Base-by-base conservation (phyloP, 2,113 vertebrate genomes). In the Emydocephalus ijimae region DNA sequence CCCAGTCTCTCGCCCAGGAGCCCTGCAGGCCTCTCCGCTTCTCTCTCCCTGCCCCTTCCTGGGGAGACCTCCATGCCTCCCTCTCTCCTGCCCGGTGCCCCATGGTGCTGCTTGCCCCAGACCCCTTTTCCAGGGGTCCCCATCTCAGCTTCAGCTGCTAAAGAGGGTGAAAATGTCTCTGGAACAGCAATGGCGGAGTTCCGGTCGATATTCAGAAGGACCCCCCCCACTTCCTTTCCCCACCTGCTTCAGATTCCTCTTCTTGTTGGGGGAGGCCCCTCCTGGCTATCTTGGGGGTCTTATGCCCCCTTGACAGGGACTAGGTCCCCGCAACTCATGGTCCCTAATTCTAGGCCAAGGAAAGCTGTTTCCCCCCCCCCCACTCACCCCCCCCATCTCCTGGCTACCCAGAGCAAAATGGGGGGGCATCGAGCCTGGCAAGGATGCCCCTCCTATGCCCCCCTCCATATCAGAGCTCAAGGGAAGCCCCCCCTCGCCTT, bases 381-480 rank as follows among this genome's bases (percentile, higher is more conserved):
- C 5, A 2, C 15, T 20, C n/a, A 2, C 15, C n/a, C 69, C 0
- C 0, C n/a, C 69, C 0, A 18, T 39, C n/a, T 74, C n/a, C n/a
- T 74, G n/a, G n/a, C 34, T 39, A 20, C 15, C 29, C n/a, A 39
- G n/a, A 74, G 14, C 69, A 18, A 34, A 39, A 34, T 8, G n/a
- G 6, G 3, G 43, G 69, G 15, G n/a, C 15, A 39, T 20, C 2
- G 3, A 74, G 29, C 0, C 14, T n/a, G 64, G 64, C 64, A 69
- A 69, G 29, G 26, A 34, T 34, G 64, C 69, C n/a, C 64, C 64
- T 74, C 64, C 64, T 7, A 2, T 23, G 21, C 15, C 3, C 43
- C 39, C 45, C 20, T 29, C 45, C 45, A 11, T 87, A 12, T 48
- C 21, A 45, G 39, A 39, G 64, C 29, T 2, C 29, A 69, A n/a